Evolutionary conservation across 2,888 invertebrate species (phyloP).

Genomic region (Hypsopygia costalis): DNA sequence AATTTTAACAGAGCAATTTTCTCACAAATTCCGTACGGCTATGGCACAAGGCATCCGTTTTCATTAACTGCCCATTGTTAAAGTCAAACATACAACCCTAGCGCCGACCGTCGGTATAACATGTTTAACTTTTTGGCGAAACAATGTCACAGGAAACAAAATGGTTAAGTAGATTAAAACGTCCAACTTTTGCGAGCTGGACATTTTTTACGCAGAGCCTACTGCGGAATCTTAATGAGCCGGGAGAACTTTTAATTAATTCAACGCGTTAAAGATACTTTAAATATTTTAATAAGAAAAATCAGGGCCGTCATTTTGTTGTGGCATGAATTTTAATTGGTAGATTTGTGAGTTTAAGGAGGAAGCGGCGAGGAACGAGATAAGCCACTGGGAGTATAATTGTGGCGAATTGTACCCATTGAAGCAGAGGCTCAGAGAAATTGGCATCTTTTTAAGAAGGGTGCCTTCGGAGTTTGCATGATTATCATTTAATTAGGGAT

Average conservation of each 20-base stretch:
- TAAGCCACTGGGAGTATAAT: constrained; percentile 5
- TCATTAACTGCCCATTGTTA: constrained; percentile 31
- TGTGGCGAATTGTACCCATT: not conserved
- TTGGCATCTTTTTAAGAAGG: too few species aligned
- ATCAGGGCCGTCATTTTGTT: constrained; percentile 35
- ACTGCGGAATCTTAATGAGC: constrained; percentile 53
- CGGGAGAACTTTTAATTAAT: constrained; percentile 63
- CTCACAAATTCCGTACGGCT: constrained; percentile 1
- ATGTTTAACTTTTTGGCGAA: constrained; percentile 25
- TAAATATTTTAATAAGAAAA: constrained; percentile 46
- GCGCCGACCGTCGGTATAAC: constrained; percentile 19
- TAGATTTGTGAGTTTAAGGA: constrained; percentile 8
- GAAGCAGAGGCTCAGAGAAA: too few species aligned
- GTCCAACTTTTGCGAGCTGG: constrained; percentile 16
- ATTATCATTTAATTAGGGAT: too few species aligned
- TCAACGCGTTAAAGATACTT: constrained; percentile 50
- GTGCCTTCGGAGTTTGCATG: too few species aligned
- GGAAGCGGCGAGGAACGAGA: constrained; percentile 6
- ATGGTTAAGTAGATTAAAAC: constrained; percentile 26
- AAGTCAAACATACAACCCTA: constrained; percentile 10
- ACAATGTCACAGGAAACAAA: constrained; percentile 18
- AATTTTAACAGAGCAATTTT: not conserved
- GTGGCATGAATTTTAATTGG: constrained; percentile 24
- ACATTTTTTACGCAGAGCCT: constrained; percentile 27
- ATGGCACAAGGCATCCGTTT: constrained; percentile 16